Base-by-base conservation (phyloP, 2,113 vertebrate species). In the Aptenodytes patagonicus region DNA sequence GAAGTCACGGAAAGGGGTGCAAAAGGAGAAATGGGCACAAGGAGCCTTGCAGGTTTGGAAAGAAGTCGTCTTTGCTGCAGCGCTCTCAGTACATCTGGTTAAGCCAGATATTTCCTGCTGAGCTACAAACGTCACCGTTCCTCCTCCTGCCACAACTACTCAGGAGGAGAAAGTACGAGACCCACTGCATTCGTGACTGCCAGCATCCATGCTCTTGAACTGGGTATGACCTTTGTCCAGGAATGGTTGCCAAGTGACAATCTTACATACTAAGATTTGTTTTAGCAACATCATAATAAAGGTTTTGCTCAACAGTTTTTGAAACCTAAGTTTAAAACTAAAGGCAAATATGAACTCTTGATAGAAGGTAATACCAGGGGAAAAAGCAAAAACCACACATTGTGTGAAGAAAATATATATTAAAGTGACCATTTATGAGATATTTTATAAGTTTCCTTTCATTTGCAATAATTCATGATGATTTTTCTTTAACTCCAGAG, bases 61-160 rank as follows among this genome's bases (percentile, higher is more conserved):
- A 75, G 42, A 78, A 87, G 69, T 24, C 17, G 0, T 21, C 31
- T 61, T 57, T 13, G 8, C 81, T 70, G 85, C 72, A 8, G 86
- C 6, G 0, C 49, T 76, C 85, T 26, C 72, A 34, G 87, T 38
- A 81, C 72, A 4, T 87, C 92, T 82, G 94, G 64, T 62, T 17
- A 7, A 87, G 90, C 90, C 95, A 96, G 93, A 93, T 78, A 13
- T 70, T 83, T 91, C 95, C 95, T 94, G 93, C 95, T 95, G 95
- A 54, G 95, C 89, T 84, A 92, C 93, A 51, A 93, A 91, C 76
- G 91, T 95, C 95, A 97, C 93, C 17, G 2, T 87, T 89, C 72
- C 76, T 86, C 21, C 91, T 94, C 95, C 89, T 84, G 91, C 96
- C 87, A 93, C 84, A 36, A 22, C 94, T 55, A 81, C 91, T 94